A percentile compares a stretch with the other conserved stretches of the same genome.
These are phyloP conservation scores for Erannis defoliaria DNA, from an alignment of 2,888 invertebrate genomes.

Conservation along the genomic window DNA sequence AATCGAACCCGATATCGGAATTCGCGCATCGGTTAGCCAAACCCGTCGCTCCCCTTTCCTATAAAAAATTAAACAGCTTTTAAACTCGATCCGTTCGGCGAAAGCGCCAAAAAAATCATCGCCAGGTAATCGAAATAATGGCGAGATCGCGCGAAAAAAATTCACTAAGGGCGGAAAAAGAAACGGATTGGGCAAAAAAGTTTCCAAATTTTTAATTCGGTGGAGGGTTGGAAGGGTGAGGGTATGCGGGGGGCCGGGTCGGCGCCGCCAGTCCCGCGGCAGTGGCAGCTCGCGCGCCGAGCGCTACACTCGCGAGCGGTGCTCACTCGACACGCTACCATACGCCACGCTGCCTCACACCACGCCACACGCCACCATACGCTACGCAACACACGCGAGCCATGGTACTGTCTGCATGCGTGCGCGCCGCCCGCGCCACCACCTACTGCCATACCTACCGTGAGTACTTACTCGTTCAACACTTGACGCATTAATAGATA, in stretches of 20 bases:
- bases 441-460: conserved; percentile 74
- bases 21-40: conserved; percentile 82
- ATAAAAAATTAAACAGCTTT: conserved; percentile 86
- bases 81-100: conserved; percentile 76
- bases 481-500: neutral
- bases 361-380: conserved; percentile 22
- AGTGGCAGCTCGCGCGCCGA: conserved; percentile 33
- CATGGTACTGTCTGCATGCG: conserved; percentile 81
- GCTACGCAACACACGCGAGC: conserved; percentile 27
- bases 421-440: conserved; percentile 69
- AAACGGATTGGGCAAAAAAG: conserved; percentile 84
- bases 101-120: conserved; percentile 77
- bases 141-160: conserved; percentile 83
- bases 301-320: conserved; percentile 23
- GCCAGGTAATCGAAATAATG: conserved; percentile 85
- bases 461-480: conserved; percentile 59
- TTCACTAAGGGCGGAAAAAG: conserved; percentile 85
- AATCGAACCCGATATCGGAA: conserved; percentile 80
- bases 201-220: conserved; percentile 77
- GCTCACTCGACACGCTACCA: neutral
- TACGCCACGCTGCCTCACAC: conserved; percentile 27
- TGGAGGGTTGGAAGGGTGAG: conserved; percentile 53
- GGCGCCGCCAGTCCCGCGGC: conserved; percentile 41
- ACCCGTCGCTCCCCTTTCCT: conserved; percentile 79
- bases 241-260: conserved; percentile 40